Percentiles rank a stretch among this genome's conserved stretches.
phyloP scores from a whole-genome alignment of 2,113 vertebrate genomes.

The Alligator sinensis region DNA sequence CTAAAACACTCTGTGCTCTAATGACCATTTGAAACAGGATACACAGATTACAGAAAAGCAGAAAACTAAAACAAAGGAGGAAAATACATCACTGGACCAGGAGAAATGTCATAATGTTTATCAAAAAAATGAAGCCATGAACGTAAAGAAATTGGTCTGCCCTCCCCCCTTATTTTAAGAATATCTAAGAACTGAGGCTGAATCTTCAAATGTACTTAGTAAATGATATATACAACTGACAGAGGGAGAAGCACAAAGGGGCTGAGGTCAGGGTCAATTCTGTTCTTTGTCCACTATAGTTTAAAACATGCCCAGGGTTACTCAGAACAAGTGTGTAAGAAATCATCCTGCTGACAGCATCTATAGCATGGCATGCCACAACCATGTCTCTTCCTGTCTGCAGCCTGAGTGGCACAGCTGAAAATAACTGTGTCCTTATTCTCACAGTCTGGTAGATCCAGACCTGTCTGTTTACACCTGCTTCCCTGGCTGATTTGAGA shows the following conservation, averaged over 20 bases:
- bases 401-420: background rate
- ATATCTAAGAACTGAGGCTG: background rate
- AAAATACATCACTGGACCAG: background rate
- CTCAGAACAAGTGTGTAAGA: background rate
- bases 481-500: background rate
- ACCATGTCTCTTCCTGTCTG: background rate
- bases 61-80: background rate
- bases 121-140: background rate
- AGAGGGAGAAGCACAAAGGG: background rate
- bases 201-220: background rate
- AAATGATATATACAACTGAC: background rate
- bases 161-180: background rate
- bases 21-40: background rate
- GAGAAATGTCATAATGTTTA: background rate
- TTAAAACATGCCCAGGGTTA: background rate
- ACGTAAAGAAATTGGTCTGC: background rate
- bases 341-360: background rate
- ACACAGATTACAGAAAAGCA: background rate
- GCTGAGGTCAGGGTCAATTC: background rate
- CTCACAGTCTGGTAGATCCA: background rate
- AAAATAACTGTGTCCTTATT: too few species aligned
- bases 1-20: background rate
- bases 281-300: accelerated
- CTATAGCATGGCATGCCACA: background rate
- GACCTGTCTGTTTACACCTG: background rate